Percentiles rank a stretch among this genome's conserved stretches.
Conservation (phyloP, 1,140 invertebrate genomes). For the Lasioglossum albipes region DNA sequence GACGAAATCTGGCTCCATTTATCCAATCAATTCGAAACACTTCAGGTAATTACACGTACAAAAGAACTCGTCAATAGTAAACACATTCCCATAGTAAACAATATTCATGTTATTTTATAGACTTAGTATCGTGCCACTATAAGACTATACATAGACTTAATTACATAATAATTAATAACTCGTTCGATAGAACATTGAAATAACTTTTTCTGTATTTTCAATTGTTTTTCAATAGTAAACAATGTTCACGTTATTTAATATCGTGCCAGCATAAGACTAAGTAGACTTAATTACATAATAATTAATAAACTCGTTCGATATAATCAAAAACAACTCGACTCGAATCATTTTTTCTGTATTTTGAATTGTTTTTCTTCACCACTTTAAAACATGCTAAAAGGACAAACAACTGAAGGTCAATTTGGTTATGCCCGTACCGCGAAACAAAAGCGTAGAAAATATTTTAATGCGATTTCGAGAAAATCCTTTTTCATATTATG, state of each 20-base stretch:
- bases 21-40: slow-evolving; percentile 70
- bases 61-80: neutral
- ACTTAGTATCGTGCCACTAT: too few species aligned
- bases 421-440: too few species aligned
- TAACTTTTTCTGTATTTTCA: neutral
- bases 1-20: slow-evolving; percentile 77
- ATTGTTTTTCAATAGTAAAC: neutral
- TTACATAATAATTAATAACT: neutral
- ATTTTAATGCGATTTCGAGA: too few species aligned
- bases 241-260: neutral
- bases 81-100: neutral
- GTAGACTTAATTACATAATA: neutral
- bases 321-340: too few species aligned
- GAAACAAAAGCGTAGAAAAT: too few species aligned
- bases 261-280: neutral
- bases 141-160: neutral
- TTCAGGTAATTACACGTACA: slow-evolving; percentile 71
- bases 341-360: neutral
- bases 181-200: neutral
- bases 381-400: neutral
- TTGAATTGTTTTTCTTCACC: neutral
- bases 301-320: neutral
- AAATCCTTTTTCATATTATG: slow-evolving; percentile 15
- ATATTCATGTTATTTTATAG: neutral
- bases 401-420: neutral